These are phyloP conservation scores for Synergus laeviventris DNA, from an alignment of 2,888 invertebrate species.

Conservation along the genomic window DNA sequence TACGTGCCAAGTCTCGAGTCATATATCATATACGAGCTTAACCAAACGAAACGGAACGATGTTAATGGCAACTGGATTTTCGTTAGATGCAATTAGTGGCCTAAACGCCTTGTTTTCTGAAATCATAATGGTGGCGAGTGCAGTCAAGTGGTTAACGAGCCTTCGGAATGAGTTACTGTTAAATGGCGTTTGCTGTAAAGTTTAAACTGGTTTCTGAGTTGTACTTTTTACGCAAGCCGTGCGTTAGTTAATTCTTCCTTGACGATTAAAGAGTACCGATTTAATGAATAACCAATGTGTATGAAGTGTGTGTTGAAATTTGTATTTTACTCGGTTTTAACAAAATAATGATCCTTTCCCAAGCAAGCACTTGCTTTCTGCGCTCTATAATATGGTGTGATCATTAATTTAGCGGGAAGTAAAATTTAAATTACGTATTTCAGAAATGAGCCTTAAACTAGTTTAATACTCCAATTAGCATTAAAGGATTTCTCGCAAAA, in stretches of 20 bases:
- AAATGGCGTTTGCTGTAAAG: conserved; percentile 59
- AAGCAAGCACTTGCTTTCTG: not conserved
- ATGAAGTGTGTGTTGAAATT: not conserved
- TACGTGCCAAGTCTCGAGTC: conserved; percentile 25
- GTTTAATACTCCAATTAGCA: not conserved
- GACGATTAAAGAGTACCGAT: conserved; percentile 16
- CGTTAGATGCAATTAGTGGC: conserved; percentile 64
- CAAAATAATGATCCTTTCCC: not conserved
- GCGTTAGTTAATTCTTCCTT: conserved; percentile 27
- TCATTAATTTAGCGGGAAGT: not conserved
- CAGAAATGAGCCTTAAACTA: not conserved
- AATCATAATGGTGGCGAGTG: conserved; percentile 60
- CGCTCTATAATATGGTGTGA: not conserved
- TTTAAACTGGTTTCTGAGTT: conserved; percentile 54
- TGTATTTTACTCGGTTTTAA: not conserved
- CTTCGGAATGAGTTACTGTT: conserved; percentile 58
- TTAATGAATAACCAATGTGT: conserved; percentile 20
- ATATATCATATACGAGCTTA: conserved; percentile 34
- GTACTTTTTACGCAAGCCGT: conserved; percentile 11
- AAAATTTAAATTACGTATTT: not conserved
- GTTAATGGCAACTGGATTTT: conserved; percentile 30
- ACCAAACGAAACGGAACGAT: conserved; percentile 18
- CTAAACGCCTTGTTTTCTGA: conserved; percentile 58
- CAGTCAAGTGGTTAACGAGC: conserved; percentile 63
- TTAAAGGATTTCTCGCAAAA: not conserved